These are phyloP conservation scores for Pempheris klunzingeri DNA, from an alignment of 2,797 vertebrate species.

Conservation along the genomic window DNA sequence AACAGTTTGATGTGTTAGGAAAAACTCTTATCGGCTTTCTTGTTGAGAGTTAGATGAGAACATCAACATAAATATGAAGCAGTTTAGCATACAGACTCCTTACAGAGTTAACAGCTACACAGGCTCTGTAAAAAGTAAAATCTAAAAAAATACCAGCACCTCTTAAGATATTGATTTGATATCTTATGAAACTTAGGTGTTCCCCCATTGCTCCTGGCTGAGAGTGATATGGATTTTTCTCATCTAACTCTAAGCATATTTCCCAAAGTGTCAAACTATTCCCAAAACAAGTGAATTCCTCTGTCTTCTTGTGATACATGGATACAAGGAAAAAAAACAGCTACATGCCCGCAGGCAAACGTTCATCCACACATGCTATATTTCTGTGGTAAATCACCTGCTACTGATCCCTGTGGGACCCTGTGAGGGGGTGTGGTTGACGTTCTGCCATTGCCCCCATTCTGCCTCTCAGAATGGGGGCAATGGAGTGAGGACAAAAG, in stretches of 20 bases:
- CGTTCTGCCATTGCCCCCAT: too few species aligned
- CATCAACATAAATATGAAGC: background rate
- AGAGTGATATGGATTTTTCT: background rate
- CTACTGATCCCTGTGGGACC: conserved; percentile 4
- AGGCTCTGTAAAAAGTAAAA: background rate
- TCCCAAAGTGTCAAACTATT: conserved; percentile 3
- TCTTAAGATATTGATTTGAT: background rate
- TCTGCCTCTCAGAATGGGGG: too few species aligned
- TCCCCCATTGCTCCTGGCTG: conserved; percentile 7
- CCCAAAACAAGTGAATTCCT: background rate
- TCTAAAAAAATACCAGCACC: background rate
- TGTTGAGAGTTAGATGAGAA: background rate
- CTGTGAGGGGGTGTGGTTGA: conserved; percentile 11
- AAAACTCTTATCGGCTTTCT: background rate
- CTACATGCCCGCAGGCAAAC: conserved; percentile 2
- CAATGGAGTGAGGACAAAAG: conserved; percentile 25
- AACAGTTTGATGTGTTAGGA: background rate
- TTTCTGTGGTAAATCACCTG: conserved; percentile 38
- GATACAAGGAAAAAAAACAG: conserved; percentile 16
- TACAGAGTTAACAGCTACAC: background rate
- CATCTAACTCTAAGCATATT: background rate
- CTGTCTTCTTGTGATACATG: conserved; percentile 4
- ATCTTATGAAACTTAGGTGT: background rate
- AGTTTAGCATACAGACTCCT: too few species aligned
- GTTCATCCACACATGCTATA: conserved; percentile 33